phyloP scores from a whole-genome alignment of 2,888 invertebrate species.

The Drosophila pseudotakahashii region DNA sequence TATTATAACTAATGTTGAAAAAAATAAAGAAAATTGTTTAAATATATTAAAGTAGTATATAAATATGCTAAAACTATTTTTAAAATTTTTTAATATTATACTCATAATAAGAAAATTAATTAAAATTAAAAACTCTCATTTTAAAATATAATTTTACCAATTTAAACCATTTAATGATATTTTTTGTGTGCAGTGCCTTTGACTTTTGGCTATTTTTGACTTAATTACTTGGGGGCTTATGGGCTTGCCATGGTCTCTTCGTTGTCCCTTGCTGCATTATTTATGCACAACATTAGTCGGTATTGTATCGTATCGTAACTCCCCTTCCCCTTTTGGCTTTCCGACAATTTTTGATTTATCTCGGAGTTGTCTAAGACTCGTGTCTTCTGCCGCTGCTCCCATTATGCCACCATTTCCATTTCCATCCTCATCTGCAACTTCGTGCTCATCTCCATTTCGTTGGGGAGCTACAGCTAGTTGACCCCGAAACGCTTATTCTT shows the following conservation, averaged over 20 bases:
- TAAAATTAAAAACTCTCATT: no score
- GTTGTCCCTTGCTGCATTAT: constrained; percentile 41
- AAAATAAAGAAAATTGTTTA: no score
- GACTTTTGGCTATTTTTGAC: constrained; percentile 60
- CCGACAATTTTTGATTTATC: constrained; percentile 49
- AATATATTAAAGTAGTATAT: no score
- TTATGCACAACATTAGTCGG: constrained; percentile 52
- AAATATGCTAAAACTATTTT: no score
- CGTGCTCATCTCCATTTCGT: constrained; percentile 63
- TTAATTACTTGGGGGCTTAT: constrained; percentile 69
- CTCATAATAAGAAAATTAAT: no score
- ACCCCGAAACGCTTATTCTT: constrained; percentile 59
- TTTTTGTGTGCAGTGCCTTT: constrained; percentile 26
- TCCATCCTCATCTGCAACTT: constrained; percentile 33
- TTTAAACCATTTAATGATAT: background rate
- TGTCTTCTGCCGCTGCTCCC: constrained; percentile 34
- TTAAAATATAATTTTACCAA: no score
- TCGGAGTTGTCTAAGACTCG: constrained; percentile 31
- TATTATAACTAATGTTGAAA: background rate
- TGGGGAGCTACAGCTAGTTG: constrained; percentile 63
- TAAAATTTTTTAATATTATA: background rate
- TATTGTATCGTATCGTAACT: constrained; percentile 17
- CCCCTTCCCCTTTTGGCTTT: background rate
- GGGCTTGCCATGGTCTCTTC: constrained; percentile 20
- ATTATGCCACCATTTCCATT: constrained; percentile 53